Conservation (phyloP, 2,797 vertebrate species). For the Sebastes reedi region DNA sequence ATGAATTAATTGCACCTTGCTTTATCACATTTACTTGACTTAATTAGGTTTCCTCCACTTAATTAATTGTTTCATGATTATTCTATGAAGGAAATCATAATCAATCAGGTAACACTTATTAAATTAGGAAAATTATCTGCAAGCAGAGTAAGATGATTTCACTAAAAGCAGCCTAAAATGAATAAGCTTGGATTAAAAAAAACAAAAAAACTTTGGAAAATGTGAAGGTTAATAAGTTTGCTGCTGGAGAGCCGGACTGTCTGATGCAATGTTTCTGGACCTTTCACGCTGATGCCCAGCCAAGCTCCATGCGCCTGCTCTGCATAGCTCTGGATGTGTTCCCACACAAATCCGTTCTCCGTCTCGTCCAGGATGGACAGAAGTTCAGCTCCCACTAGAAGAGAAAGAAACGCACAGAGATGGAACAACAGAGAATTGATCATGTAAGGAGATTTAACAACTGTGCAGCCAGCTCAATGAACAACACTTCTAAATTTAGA, state of each 20-base stretch:
- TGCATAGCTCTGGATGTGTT: conserved; percentile 91
- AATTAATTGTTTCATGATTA: conserved; percentile 26
- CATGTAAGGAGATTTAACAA: neutral
- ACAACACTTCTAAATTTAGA: conserved; percentile 44
- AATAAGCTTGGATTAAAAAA: neutral
- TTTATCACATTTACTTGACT: conserved; percentile 29
- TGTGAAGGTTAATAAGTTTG: conserved; percentile 7
- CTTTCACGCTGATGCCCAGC: conserved; percentile 94
- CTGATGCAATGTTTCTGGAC: conserved; percentile 78
- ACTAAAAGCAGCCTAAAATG: neutral
- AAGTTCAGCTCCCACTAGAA: conserved; percentile 88
- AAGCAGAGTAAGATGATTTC: neutral
- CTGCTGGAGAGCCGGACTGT: neutral
- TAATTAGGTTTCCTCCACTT: neutral
- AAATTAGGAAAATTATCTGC: conserved; percentile 10
- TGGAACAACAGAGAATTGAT: conserved; percentile 22
- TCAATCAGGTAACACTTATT: neutral
- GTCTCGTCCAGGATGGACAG: conserved; percentile 93
- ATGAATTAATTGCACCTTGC: conserved; percentile 3
- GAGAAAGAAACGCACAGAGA: neutral
- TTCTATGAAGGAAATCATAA: neutral
- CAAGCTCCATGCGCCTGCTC: conserved; percentile 91
- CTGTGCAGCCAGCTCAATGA: neutral
- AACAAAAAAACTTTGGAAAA: neutral
- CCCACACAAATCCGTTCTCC: conserved; percentile 95